These are phyloP conservation scores for Silurus glanis DNA, from an alignment of 2,113 vertebrate genomes.

Conservation along the genomic window DNA sequence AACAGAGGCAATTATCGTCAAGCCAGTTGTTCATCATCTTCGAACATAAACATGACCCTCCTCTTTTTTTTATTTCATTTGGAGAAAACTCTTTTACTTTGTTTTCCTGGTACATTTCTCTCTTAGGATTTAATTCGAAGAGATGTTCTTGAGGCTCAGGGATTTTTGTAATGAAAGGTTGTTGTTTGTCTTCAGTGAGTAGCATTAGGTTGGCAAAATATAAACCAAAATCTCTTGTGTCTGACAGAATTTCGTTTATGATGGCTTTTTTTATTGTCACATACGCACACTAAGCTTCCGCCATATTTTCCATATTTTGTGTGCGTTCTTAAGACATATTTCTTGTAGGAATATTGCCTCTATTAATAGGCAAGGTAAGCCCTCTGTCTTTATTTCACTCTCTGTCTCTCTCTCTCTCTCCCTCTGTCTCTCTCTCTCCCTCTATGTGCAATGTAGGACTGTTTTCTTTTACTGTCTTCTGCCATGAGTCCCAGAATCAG, in stretches of 20 bases:
- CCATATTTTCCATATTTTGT: background rate
- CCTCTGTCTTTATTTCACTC: background rate
- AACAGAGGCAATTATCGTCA: conserved; percentile 25
- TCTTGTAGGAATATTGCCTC: background rate
- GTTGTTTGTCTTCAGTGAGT: conserved; percentile 11
- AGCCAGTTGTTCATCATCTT: background rate
- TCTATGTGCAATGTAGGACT: background rate
- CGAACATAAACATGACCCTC: background rate
- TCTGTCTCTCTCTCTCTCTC: background rate
- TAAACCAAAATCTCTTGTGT: background rate
- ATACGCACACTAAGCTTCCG: background rate
- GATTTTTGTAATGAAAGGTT: conserved; percentile 4
- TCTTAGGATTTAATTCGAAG: background rate
- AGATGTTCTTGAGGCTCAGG: background rate
- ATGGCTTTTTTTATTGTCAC: background rate
- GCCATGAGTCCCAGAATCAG: conserved; percentile 19
- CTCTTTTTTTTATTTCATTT: background rate
- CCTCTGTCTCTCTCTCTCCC: background rate
- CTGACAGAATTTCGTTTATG: background rate
- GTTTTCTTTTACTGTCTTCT: background rate
- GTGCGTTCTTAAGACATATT: background rate
- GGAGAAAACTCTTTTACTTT: background rate
- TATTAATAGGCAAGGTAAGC: background rate
- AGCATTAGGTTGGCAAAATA: background rate
- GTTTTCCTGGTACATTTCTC: background rate